Percentiles rank a stretch among this genome's conserved stretches.
These are phyloP conservation scores for Sphaerophoria taeniata DNA, from an alignment of 2,888 invertebrate species.

Conservation along the genomic window DNA sequence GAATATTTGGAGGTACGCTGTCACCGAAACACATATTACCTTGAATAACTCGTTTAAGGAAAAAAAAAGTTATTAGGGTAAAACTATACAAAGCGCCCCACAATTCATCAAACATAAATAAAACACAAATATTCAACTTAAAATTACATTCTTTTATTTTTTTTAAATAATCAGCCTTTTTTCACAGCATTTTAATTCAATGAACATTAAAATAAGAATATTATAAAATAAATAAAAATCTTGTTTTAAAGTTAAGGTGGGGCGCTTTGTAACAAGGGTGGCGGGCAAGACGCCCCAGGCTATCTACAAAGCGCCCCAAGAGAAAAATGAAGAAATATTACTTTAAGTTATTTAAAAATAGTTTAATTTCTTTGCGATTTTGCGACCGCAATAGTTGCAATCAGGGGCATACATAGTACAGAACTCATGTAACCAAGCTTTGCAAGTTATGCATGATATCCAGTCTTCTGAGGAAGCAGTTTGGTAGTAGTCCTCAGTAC, in stretches of 20 bases:
- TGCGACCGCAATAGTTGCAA: neutral
- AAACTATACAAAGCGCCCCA: no score
- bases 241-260: neutral
- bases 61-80: no score
- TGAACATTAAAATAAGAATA: neutral
- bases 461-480: conserved; percentile 17
- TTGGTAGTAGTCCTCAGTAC: conserved; percentile 7
- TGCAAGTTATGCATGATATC: conserved; percentile 16
- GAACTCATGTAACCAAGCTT: conserved; percentile 7
- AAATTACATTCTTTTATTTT: no score
- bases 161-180: no score
- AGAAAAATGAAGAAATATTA: conserved; percentile 26
- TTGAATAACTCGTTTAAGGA: no score
- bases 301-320: conserved; percentile 21
- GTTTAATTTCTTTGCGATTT: neutral
- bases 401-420: conserved; percentile 2
- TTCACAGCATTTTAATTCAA: no score
- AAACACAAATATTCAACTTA: no score
- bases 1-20: no score
- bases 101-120: no score
- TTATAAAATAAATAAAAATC: neutral
- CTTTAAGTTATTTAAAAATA: neutral
- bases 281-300: conserved; percentile 13
- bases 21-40: no score
- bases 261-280: conserved; percentile 6